A percentile compares a stretch with the other conserved stretches of the same genome.
phyloP scores from a whole-genome alignment of 2,888 invertebrate species.

The Conops quadrifasciatus region DNA sequence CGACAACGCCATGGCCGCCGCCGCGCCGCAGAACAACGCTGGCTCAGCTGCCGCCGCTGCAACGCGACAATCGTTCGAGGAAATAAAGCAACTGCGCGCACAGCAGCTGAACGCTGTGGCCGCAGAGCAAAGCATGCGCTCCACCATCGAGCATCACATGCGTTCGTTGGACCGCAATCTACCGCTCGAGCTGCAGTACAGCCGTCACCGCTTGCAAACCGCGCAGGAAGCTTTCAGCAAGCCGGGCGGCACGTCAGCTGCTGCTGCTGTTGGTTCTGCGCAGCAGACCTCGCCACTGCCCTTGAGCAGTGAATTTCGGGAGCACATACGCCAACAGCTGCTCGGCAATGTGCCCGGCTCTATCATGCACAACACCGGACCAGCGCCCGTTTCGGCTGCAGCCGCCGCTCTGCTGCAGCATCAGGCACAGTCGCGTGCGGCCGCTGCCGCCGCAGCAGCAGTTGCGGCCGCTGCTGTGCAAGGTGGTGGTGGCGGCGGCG shows the following conservation, averaged over 20 bases:
- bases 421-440: conserved; percentile 61
- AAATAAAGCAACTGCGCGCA: conserved; percentile 58
- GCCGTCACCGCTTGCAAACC: conserved; percentile 61
- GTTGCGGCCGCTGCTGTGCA: conserved; percentile 49
- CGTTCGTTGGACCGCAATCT: conserved; percentile 64
- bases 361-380: conserved; percentile 59
- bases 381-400: conserved; percentile 60
- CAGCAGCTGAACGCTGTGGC: conserved; percentile 54
- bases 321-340: conserved; percentile 63
- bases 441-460: conserved; percentile 58
- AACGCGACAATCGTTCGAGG: conserved; percentile 58
- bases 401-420: conserved; percentile 62
- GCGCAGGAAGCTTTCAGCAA: conserved; percentile 42
- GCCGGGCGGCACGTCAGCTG: conserved; percentile 16
- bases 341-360: conserved; percentile 58
- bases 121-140: conserved; percentile 57
- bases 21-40: conserved; percentile 38
- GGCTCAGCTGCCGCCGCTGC: conserved; percentile 53
- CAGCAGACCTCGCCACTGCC: conserved; percentile 55
- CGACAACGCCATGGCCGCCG: conserved; percentile 28
- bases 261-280: conserved; percentile 38
- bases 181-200: conserved; percentile 64
- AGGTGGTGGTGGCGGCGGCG: conserved; percentile 17
- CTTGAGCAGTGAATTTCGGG: conserved; percentile 62
- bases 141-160: conserved; percentile 65